Evolutionary conservation across 2,888 invertebrate genomes (phyloP).

Genomic region (Tuberolachnus salignus): DNA sequence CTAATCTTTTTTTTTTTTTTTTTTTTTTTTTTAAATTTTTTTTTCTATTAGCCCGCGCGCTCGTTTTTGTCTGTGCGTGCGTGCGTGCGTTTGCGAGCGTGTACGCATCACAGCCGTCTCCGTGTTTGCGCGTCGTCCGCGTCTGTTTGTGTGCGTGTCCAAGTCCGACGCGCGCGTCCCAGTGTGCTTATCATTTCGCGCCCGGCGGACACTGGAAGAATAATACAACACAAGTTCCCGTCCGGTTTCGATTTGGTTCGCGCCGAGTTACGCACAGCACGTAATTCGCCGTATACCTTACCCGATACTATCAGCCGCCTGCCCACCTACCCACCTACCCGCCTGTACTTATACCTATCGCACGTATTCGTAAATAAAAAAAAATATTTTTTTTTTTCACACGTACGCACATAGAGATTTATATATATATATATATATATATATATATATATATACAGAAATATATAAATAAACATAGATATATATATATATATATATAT

Average conservation of each 20-base stretch:
- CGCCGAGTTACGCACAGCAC: too few species aligned
- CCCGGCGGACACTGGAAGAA: slow-evolving; percentile 22
- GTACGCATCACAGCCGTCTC: neutral
- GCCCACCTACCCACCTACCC: neutral
- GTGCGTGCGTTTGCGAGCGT: neutral
- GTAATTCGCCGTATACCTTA: too few species aligned
- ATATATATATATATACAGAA: too few species aligned
- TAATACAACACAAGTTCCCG: slow-evolving; percentile 11
- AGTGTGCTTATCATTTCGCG: neutral
- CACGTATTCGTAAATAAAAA: too few species aligned
- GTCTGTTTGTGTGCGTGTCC: neutral
- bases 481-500: too few species aligned
- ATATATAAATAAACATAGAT: too few species aligned
- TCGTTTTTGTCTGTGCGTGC: neutral
- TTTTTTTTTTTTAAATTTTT: too few species aligned
- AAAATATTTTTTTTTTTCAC: too few species aligned
- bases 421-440: too few species aligned
- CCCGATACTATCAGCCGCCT: too few species aligned
- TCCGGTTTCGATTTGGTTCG: slow-evolving; percentile 24
- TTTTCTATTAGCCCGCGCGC: neutral
- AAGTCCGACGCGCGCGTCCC: neutral
- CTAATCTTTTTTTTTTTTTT: too few species aligned
- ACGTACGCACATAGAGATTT: too few species aligned
- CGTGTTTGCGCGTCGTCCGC: neutral
- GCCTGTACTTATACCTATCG: neutral